Evolutionary conservation across 2,113 vertebrate genomes (phyloP).

Genomic region (Sporophila hypoxantha): DNA sequence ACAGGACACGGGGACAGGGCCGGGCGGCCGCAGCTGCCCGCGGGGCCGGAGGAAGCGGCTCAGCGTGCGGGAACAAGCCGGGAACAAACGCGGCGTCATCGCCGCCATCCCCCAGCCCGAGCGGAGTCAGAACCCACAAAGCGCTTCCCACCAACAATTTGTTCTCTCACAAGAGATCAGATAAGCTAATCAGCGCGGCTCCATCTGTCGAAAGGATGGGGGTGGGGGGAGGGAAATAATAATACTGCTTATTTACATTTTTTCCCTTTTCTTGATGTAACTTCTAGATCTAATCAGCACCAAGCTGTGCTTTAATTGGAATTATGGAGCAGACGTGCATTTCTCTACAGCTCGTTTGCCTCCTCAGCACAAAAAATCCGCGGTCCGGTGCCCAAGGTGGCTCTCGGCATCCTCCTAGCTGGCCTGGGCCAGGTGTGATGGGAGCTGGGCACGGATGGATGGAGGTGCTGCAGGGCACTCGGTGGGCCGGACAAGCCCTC

Average conservation of each 20-base stretch:
- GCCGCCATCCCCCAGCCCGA: neutral
- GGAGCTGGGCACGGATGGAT: neutral
- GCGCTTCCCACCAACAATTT: neutral
- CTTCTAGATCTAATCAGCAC: slow-evolving; percentile 20
- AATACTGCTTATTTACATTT: slow-evolving; percentile 14
- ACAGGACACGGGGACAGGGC: neutral
- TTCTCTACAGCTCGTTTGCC: neutral
- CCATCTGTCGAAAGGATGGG: neutral
- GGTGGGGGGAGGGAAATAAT: neutral
- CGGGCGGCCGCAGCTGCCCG: neutral
- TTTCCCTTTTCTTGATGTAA: neutral
- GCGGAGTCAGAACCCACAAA: neutral
- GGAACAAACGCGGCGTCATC: neutral
- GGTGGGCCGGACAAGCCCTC: neutral
- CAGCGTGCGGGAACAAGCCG: accelerated
- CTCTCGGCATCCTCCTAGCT: neutral
- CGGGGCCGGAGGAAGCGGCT: neutral
- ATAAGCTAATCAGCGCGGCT: neutral
- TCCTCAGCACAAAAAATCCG: neutral
- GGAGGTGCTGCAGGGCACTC: neutral
- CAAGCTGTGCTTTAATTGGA: slow-evolving; percentile 28
- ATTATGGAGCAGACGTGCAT: neutral
- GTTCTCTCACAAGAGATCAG: slow-evolving; percentile 9
- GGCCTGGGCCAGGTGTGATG: accelerated
- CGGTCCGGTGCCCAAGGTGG: neutral